These are phyloP conservation scores for Magallana gigas DNA, from an alignment of 1,140 invertebrate genomes.

Conservation along the genomic window DNA sequence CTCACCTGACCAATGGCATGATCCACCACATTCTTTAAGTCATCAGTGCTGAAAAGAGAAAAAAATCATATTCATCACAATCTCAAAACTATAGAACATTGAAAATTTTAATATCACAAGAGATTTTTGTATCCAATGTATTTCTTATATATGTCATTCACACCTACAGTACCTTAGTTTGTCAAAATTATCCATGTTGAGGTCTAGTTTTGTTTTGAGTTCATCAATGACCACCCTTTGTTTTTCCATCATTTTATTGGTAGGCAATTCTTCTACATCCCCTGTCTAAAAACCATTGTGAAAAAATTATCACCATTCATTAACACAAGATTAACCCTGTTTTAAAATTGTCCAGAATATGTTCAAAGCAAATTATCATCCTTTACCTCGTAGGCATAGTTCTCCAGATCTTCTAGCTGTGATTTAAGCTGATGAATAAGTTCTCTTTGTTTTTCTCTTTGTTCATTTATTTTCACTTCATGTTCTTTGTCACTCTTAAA, in stretches of 20 bases:
- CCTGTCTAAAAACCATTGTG: constrained; percentile 24
- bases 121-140: no score
- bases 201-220: constrained; percentile 87
- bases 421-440: constrained; percentile 93
- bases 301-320: not conserved
- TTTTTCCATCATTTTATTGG: constrained; percentile 90
- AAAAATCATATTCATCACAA: not conserved
- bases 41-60: constrained; percentile 83
- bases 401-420: constrained; percentile 96
- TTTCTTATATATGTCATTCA: no score
- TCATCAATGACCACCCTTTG: constrained; percentile 93
- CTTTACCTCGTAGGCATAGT: constrained; percentile 90
- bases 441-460: constrained; percentile 88
- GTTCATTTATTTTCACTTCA: constrained; percentile 84
- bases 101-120: no score
- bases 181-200: constrained; percentile 88
- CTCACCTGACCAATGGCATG: constrained; percentile 85
- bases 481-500: constrained; percentile 81
- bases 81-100: no score
- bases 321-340: no score
- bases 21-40: constrained; percentile 89
- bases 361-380: not conserved
- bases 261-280: constrained; percentile 87
- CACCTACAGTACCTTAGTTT: constrained; percentile 66
- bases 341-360: no score